A percentile compares a stretch with the other conserved stretches of the same genome.
These are phyloP conservation scores for Enteromius afrohamiltoni DNA, from an alignment of 2,797 vertebrate species.

Conservation along the genomic window DNA sequence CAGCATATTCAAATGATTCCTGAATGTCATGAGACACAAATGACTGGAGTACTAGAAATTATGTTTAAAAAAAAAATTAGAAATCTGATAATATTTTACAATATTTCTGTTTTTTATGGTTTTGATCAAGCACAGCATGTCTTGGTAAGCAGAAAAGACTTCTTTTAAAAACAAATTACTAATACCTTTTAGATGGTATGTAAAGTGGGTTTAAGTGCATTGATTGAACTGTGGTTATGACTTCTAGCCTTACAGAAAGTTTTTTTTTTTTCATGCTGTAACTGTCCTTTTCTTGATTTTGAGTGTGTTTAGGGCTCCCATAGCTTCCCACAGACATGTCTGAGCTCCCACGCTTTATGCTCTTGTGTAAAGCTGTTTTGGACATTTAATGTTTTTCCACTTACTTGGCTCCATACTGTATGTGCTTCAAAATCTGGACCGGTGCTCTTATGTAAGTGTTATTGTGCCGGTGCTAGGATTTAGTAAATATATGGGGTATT, in stretches of 20 bases:
- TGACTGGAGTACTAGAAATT: neutral
- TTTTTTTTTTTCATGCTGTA: neutral
- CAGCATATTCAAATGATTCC: neutral
- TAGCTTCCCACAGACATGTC: conserved; percentile 12
- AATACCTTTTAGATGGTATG: neutral
- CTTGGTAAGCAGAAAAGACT: neutral
- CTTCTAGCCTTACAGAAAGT: neutral
- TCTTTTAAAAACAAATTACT: neutral
- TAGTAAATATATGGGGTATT: conserved; percentile 1
- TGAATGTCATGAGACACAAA: neutral
- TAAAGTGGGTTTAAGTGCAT: neutral
- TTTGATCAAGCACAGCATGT: neutral
- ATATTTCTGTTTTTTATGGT: neutral
- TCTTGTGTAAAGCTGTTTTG: conserved; percentile 33
- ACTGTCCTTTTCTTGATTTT: conserved; percentile 13
- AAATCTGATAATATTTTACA: neutral
- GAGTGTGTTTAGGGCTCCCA: neutral
- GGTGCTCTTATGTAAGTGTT: neutral
- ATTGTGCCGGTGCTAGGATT: neutral
- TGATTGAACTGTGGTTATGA: neutral
- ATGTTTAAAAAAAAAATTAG: neutral
- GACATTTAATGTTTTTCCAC: neutral
- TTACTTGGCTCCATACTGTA: conserved; percentile 5
- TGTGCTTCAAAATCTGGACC: neutral
- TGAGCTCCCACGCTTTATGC: conserved; percentile 20